phyloP scores from a whole-genome alignment of 1,140 invertebrate species.

The Vollenhovia emeryi region DNA sequence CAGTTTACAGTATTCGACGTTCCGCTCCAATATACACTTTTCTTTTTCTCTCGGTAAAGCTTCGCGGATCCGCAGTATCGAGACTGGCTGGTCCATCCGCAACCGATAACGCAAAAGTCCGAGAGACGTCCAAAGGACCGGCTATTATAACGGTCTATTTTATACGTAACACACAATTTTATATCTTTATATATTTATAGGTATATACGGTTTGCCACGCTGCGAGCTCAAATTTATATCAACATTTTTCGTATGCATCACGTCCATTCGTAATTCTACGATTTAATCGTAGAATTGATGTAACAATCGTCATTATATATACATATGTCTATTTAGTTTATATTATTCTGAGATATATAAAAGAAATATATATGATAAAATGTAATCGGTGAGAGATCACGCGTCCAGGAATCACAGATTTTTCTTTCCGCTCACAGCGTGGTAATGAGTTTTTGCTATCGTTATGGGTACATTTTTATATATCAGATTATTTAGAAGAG shows the following conservation, averaged over 20 bases:
- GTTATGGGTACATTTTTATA: conserved; percentile 27
- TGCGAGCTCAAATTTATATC: conserved; percentile 20
- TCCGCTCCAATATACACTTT: conserved; percentile 1
- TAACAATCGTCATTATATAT: not conserved
- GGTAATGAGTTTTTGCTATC: conserved; percentile 15
- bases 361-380: not conserved
- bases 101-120: not conserved
- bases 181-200: conserved; percentile 49
- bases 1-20: conserved; percentile 6
- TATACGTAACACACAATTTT: conserved; percentile 52
- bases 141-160: conserved; percentile 42
- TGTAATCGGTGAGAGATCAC: not conserved
- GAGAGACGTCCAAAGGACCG: conserved; percentile 1
- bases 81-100: conserved; percentile 25
- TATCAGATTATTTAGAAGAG: conserved; percentile 3
- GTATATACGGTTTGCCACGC: not conserved
- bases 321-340: not conserved
- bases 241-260: not conserved
- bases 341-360: not conserved
- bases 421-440: conserved; percentile 12
- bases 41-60: conserved; percentile 1
- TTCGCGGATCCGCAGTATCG: conserved; percentile 31
- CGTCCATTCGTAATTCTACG: conserved; percentile 17
- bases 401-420: not conserved
- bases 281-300: not conserved